Percentiles rank a stretch among this genome's conserved stretches.
phyloP scores from a whole-genome alignment of 2,888 invertebrate genomes.

The Uropetala carovei region DNA sequence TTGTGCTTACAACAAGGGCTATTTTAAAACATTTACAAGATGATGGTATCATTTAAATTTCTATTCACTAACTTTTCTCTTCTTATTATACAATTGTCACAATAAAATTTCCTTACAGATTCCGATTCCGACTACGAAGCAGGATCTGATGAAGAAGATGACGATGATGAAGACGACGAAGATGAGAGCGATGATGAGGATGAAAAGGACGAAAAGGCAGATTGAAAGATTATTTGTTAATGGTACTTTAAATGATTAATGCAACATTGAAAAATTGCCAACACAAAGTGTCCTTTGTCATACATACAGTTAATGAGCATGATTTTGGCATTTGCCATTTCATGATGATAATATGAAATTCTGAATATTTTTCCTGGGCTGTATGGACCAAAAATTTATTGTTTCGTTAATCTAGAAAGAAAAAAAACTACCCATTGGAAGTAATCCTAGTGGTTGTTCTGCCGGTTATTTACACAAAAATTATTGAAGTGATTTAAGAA shows the following conservation, averaged over 20 bases:
- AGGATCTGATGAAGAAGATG: slow-evolving; percentile 69
- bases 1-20: background rate
- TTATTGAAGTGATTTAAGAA: too few species aligned
- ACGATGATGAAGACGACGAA: slow-evolving; percentile 68
- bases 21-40: background rate
- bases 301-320: background rate
- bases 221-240: background rate
- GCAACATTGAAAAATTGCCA: background rate
- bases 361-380: background rate
- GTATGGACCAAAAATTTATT: background rate
- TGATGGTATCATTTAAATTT: background rate
- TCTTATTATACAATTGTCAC: background rate
- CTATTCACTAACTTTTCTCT: background rate
- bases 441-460: too few species aligned
- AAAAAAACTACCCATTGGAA: too few species aligned
- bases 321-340: background rate
- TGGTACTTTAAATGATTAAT: background rate
- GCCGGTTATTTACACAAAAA: too few species aligned
- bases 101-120: slow-evolving; percentile 58
- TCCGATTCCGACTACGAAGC: slow-evolving; percentile 69
- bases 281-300: slow-evolving; percentile 9
- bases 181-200: slow-evolving; percentile 67
- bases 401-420: too few species aligned
- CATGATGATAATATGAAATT: background rate
- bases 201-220: background rate